These are phyloP conservation scores for Drosophila longiperda DNA, from an alignment of 2,888 invertebrate genomes.

Conservation along the genomic window DNA sequence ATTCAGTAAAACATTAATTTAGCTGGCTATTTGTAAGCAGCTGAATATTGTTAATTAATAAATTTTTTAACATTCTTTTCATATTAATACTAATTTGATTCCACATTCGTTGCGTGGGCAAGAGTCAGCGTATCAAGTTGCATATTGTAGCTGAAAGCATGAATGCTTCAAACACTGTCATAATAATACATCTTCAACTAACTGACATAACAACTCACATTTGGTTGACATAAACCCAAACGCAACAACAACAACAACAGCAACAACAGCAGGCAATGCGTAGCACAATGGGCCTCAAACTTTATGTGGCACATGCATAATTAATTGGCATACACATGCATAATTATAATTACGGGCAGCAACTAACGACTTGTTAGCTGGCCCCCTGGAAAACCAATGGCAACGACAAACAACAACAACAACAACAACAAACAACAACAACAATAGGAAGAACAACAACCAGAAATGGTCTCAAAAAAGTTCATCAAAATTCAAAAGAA, in stretches of 20 bases:
- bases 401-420: constrained; percentile 14
- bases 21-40: not conserved
- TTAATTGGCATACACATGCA: constrained; percentile 71
- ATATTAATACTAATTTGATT: constrained; percentile 12
- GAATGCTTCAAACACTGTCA: constrained; percentile 20
- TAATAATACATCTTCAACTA: constrained; percentile 35
- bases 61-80: not conserved
- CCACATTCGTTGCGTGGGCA: constrained; percentile 10
- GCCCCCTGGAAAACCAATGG: constrained; percentile 28
- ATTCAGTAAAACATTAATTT: not conserved
- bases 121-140: constrained; percentile 18
- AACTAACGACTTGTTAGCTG: constrained; percentile 47
- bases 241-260: not conserved
- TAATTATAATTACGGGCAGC: constrained; percentile 70
- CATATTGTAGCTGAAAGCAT: not conserved
- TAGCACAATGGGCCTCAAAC: constrained; percentile 40
- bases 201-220: constrained; percentile 29
- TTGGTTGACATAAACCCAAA: not conserved
- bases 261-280: constrained; percentile 10
- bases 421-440: constrained; percentile 7
- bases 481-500: constrained; percentile 76
- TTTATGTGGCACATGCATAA: constrained; percentile 65
- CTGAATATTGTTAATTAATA: not conserved
- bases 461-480: constrained; percentile 25
- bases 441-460: not conserved